Evolutionary conservation across 2,113 vertebrate species (phyloP), one percentile per base, ranked within the genome.

Genomic region (Zosterops lateralis): DNA sequence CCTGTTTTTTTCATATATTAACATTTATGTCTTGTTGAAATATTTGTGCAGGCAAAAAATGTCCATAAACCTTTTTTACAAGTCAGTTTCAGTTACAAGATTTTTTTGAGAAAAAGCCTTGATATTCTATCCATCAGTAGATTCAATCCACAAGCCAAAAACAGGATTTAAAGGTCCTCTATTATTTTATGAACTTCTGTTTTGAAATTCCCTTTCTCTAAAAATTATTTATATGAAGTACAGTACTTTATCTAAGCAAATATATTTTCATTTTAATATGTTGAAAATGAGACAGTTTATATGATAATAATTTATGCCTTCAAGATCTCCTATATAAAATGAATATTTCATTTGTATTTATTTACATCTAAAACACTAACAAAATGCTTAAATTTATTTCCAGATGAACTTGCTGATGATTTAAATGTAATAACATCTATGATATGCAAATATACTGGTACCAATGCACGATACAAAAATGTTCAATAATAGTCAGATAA

Each of bases 301-400:
- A 89, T 93, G 83, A 72, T 78, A 95, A 94, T 87, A 65, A 90
- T 90, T 87, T 89, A 93, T 58, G 28, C 38, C 40, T 88, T 88
- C 7, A 5, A 56, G 61, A 77, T 92, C 38, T 84, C 16, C 57
- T 66, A 34, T 78, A 48, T 68, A 24, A 53, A 81, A 88, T 48
- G 24, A 95, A 67, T 45, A 89, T 84, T 94, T 89, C 53, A 32
- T 34, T 77, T 28, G 28, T 17, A 32, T 16, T 58, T 88, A 81
- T 81, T 93, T 89, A 78, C 17, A 71, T 72, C 48, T 83, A 89
- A 44, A 93, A 77, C 8, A 48, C 36, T 75, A 81, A 67, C 7
- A 71, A 87, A 93, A 70, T 53, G 12, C 62, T 94, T 89, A 77
- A 71, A 86, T 78, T 92, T 93, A 84, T 92, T 95, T 45, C 17